Percentiles rank a stretch among this genome's conserved stretches.
These are phyloP conservation scores for Dasypolia templi DNA, from an alignment of 2,888 invertebrate species.

Conservation along the genomic window DNA sequence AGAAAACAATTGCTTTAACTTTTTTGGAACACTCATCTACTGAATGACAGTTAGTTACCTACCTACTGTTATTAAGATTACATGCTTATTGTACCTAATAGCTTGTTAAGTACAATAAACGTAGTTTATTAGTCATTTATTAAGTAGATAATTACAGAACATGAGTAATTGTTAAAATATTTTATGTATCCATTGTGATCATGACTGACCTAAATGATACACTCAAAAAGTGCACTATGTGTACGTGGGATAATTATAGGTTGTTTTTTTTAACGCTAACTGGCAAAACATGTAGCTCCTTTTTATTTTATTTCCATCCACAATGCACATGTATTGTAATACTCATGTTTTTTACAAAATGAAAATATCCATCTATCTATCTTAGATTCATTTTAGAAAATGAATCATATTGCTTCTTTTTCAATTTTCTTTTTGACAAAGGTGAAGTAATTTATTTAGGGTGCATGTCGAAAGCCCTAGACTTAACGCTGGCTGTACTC, in stretches of 20 bases:
- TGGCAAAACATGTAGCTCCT: no score
- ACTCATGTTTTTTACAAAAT: no score
- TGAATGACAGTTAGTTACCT: neutral
- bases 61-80: neutral
- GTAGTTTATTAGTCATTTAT: conserved; percentile 26
- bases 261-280: no score
- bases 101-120: neutral
- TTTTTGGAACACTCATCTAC: neutral
- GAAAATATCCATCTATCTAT: no score
- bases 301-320: no score
- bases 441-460: neutral
- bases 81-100: neutral
- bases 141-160: conserved; percentile 1
- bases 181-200: conserved; percentile 36
- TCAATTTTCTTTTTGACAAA: neutral
- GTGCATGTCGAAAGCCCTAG: neutral
- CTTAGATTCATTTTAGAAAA: neutral
- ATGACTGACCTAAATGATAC: conserved; percentile 39
- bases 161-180: conserved; percentile 44
- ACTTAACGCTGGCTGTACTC: neutral
- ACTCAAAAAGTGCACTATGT: conserved; percentile 5
- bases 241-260: neutral
- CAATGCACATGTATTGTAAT: no score
- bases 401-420: neutral
- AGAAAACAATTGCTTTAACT: conserved; percentile 3